Percentiles rank a stretch among this genome's conserved stretches.
Conservation (phyloP, 1,140 invertebrate genomes). For the Eriosoma lanigerum region DNA sequence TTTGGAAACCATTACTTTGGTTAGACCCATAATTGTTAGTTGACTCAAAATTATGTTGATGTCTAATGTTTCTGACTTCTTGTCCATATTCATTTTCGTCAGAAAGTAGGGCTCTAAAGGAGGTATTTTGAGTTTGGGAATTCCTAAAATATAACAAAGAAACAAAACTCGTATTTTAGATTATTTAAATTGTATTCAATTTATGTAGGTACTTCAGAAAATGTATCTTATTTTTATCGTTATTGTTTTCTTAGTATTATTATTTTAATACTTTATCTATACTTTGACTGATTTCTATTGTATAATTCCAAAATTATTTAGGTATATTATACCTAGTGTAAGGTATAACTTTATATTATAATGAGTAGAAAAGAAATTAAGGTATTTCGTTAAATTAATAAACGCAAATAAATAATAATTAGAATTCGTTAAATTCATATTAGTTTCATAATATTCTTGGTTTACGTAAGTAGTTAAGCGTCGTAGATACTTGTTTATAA, state of each 20-base stretch:
- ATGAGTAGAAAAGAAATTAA: no score
- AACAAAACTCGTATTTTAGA: neutral
- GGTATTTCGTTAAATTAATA: no score
- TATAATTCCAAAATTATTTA: no score
- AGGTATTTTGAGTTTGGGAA: slow-evolving; percentile 42
- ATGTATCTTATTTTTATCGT: neutral
- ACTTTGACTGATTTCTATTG: no score
- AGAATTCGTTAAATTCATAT: no score
- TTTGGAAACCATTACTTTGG: slow-evolving; percentile 3
- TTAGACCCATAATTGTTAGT: neutral
- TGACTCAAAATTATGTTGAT: neutral
- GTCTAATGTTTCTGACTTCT: neutral
- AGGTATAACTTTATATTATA: no score
- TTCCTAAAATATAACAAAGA: slow-evolving; percentile 14
- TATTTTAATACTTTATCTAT: no score
- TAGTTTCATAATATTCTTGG: no score
- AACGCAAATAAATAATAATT: no score
- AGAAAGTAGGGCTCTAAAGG: slow-evolving; percentile 26
- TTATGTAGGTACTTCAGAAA: neutral
- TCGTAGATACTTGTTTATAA: no score
- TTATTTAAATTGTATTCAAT: slow-evolving; percentile 8
- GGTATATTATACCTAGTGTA: no score
- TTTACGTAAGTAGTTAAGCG: no score
- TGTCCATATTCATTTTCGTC: neutral
- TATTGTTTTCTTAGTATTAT: neutral